phyloP scores from a whole-genome alignment of 2,797 vertebrate genomes.

The Peromyscus eremicus region DNA sequence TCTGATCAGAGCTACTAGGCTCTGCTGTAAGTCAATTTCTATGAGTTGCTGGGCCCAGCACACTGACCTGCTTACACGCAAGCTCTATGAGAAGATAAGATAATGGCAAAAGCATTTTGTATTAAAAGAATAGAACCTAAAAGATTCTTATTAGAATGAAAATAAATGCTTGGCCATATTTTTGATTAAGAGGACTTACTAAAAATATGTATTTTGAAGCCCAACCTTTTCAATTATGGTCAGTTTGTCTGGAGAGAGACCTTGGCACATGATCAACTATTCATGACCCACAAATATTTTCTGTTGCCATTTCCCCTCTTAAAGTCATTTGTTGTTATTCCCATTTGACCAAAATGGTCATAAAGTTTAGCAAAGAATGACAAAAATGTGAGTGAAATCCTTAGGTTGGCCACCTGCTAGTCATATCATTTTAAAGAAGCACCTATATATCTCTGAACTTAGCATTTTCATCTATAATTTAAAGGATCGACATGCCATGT shows the following conservation, averaged over 20 bases:
- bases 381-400: neutral
- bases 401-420: neutral
- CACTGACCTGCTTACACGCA: neutral
- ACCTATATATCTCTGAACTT: neutral
- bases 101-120: neutral
- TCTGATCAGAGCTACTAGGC: neutral
- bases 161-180: neutral
- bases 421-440: neutral
- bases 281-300: neutral
- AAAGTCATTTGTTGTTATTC: neutral
- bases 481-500: neutral
- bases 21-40: neutral
- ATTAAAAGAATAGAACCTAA: constrained; percentile 33
- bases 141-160: neutral
- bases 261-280: neutral
- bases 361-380: neutral
- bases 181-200: neutral
- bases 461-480: neutral
- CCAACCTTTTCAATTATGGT: neutral
- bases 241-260: neutral
- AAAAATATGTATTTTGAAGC: neutral
- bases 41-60: neutral
- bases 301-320: neutral
- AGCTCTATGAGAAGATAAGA: constrained; percentile 37
- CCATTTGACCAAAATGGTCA: neutral